Percentiles rank a stretch among this genome's conserved stretches.
Evolutionary conservation across 2,797 vertebrate species (phyloP).

Genomic region (Danio kyathit): DNA sequence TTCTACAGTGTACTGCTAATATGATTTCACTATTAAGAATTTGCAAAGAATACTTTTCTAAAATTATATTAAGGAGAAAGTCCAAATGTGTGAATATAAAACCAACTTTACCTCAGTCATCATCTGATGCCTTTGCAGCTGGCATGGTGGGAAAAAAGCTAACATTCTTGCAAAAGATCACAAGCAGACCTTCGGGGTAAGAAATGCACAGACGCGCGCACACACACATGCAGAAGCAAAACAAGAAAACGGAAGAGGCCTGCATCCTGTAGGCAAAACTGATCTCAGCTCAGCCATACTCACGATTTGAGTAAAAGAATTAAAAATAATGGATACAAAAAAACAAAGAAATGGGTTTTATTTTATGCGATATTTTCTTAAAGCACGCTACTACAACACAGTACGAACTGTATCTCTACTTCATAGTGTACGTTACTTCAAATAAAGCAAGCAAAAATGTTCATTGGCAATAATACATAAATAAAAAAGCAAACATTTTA

Average conservation of each 20-base stretch:
- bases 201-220: not conserved
- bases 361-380: not conserved
- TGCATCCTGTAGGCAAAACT: slow-evolving; percentile 41
- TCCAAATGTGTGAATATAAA: too few relatives aligned
- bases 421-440: too few relatives aligned
- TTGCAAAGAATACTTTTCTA: too few relatives aligned
- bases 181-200: slow-evolving; percentile 6
- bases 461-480: not conserved
- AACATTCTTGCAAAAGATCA: not conserved
- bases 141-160: not conserved
- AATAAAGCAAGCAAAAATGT: not conserved
- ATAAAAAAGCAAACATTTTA: slow-evolving; percentile 13
- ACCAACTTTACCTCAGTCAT: not conserved
- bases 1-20: too few relatives aligned
- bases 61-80: too few relatives aligned
- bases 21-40: too few relatives aligned
- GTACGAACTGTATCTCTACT: not conserved
- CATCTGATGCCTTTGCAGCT: not conserved
- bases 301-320: not conserved
- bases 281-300: slow-evolving; percentile 21
- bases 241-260: slow-evolving; percentile 49
- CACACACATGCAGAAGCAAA: slow-evolving; percentile 12
- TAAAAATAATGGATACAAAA: too few relatives aligned
- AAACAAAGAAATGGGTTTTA: too few relatives aligned
- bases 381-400: not conserved